Percentiles rank a stretch among this genome's conserved stretches.
phyloP scores from a whole-genome alignment of 2,113 vertebrate genomes.

The Indri indri region DNA sequence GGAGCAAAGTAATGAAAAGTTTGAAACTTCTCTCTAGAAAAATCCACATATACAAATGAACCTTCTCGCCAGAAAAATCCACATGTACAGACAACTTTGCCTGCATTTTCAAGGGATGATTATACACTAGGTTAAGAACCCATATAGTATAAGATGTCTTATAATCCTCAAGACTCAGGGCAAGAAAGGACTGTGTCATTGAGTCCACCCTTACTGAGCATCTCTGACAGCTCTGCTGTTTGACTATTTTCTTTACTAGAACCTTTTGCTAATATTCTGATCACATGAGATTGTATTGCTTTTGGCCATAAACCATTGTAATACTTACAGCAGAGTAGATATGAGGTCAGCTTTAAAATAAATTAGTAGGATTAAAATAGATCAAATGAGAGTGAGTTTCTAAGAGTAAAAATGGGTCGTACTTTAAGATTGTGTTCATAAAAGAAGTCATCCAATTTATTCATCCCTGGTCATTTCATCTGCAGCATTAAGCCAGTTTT shows the following conservation, averaged over 20 bases:
- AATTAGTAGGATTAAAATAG: constrained; percentile 55
- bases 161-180: neutral
- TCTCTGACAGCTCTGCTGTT: neutral
- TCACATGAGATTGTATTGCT: constrained; percentile 28
- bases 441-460: constrained; percentile 35
- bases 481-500: constrained; percentile 41
- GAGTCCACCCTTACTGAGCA: neutral
- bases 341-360: constrained; percentile 64
- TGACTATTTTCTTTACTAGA: constrained; percentile 9
- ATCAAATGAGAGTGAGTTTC: constrained; percentile 40
- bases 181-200: neutral
- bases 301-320: constrained; percentile 42
- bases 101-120: neutral
- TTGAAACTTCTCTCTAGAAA: neutral
- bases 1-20: neutral
- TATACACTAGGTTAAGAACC: neutral
- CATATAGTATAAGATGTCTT: neutral
- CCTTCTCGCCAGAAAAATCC: neutral
- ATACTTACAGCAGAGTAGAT: constrained; percentile 46
- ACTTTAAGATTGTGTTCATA: constrained; percentile 39
- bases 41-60: neutral
- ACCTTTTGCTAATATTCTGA: constrained; percentile 20
- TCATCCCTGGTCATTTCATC: constrained; percentile 45
- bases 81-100: neutral
- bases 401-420: constrained; percentile 41